These are phyloP conservation scores for Engraulis encrasicolus DNA, from an alignment of 2,113 vertebrate genomes.

Conservation along the genomic window DNA sequence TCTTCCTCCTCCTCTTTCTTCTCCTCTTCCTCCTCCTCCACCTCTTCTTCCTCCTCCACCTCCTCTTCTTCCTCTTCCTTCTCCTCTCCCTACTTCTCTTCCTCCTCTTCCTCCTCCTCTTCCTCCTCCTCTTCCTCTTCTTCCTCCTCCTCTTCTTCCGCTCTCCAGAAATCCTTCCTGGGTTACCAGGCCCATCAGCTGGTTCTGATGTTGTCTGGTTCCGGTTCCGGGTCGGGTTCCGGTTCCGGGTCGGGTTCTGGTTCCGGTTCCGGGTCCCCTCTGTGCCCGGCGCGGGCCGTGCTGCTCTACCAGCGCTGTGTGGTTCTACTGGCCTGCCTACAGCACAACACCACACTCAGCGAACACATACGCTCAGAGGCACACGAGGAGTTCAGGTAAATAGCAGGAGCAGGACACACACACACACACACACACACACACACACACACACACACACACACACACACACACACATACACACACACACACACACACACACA, in stretches of 20 bases:
- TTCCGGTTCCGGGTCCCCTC: constrained; percentile 28
- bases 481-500: no score
- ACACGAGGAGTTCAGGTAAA: constrained; percentile 81
- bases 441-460: no score
- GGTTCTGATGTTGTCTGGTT: constrained; percentile 66
- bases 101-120: not conserved
- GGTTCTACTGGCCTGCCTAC: constrained; percentile 77
- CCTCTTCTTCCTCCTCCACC: no score
- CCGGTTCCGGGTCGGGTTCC: no score
- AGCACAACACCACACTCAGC: constrained; percentile 67
- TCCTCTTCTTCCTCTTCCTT: not conserved
- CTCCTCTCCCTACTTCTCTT: not conserved
- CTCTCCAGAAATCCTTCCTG: constrained; percentile 69
- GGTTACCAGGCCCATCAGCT: constrained; percentile 69
- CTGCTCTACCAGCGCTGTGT: constrained; percentile 78
- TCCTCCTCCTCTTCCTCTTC: constrained; percentile 25
- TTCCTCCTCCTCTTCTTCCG: not conserved
- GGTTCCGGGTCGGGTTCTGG: no score
- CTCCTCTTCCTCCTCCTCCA: no score
- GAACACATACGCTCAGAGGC: constrained; percentile 67
- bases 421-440: not conserved
- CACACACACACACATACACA: no score
- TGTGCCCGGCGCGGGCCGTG: constrained; percentile 70
- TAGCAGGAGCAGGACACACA: not conserved
- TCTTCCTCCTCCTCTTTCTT: no score